Conservation (phyloP, 1,140 invertebrate species). For the Zophobas atratus region DNA sequence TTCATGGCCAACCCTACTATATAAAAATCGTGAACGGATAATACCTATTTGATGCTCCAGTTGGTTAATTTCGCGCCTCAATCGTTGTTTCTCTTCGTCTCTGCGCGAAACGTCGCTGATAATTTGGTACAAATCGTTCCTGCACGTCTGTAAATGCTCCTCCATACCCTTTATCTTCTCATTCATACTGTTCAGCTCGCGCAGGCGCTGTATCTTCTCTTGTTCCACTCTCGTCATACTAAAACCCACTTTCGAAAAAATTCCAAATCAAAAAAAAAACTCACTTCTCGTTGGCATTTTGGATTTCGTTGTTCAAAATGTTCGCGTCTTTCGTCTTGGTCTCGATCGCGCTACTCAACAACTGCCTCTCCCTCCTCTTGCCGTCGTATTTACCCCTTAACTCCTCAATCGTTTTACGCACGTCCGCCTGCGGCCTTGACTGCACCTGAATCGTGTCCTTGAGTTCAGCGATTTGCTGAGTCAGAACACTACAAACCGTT, state of each 20-base stretch:
- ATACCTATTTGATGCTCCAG: conserved; percentile 64
- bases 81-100: conserved; percentile 64
- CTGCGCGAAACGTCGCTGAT: conserved; percentile 66
- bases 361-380: conserved; percentile 55
- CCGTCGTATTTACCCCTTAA: conserved; percentile 48
- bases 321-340: conserved; percentile 54
- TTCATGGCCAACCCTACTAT: no score
- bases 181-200: conserved; percentile 59
- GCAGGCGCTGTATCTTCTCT: conserved; percentile 58
- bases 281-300: conserved; percentile 58
- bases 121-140: conserved; percentile 69
- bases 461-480: conserved; percentile 53
- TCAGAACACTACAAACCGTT: conserved; percentile 47
- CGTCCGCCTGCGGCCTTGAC: conserved; percentile 51
- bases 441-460: conserved; percentile 56
- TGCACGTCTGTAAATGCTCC: conserved; percentile 68
- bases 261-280: conserved; percentile 19
- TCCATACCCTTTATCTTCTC: conserved; percentile 67
- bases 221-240: conserved; percentile 60
- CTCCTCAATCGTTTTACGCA: conserved; percentile 50
- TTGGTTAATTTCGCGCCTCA: conserved; percentile 63
- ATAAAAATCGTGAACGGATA: conserved; percentile 34
- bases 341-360: conserved; percentile 53
- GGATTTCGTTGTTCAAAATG: conserved; percentile 58
- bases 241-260: conserved; percentile 42